Percentiles rank a stretch among this genome's conserved stretches.
phyloP scores from a whole-genome alignment of 2,888 invertebrate genomes.

The Phytoseiulus persimilis region DNA sequence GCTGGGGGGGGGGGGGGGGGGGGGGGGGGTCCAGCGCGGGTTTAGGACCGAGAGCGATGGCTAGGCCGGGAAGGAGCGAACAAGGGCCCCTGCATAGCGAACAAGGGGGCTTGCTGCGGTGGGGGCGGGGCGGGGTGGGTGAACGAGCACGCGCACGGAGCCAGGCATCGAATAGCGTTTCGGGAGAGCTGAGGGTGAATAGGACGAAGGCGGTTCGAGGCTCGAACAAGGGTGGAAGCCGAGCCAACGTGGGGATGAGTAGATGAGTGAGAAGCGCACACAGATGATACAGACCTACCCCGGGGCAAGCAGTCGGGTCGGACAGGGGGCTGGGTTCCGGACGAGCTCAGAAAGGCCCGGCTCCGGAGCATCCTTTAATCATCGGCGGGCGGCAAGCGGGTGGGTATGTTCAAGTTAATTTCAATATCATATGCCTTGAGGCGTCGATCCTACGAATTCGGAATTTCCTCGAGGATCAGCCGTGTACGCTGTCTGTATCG shows the following conservation, averaged over 20 bases:
- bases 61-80: neutral
- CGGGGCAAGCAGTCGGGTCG: neutral
- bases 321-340: neutral
- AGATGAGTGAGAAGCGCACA: neutral
- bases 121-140: neutral
- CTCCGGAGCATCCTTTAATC: neutral
- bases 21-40: neutral
- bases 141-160: neutral
- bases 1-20: neutral
- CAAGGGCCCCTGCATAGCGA: neutral
- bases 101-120: neutral
- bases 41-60: neutral
- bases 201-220: too few relatives aligned
- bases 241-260: neutral
- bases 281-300: neutral
- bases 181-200: neutral
- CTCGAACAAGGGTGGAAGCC: neutral
- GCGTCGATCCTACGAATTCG: neutral
- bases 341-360: neutral
- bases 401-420: conserved; percentile 28
- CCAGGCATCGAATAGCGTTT: neutral
- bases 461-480: neutral
- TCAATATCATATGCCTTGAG: conserved; percentile 34
- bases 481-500: neutral
- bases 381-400: neutral